Evolutionary conservation across 2,888 invertebrate species (phyloP), one percentile per base, ranked within the genome.

Genomic region (Allacma fusca): DNA sequence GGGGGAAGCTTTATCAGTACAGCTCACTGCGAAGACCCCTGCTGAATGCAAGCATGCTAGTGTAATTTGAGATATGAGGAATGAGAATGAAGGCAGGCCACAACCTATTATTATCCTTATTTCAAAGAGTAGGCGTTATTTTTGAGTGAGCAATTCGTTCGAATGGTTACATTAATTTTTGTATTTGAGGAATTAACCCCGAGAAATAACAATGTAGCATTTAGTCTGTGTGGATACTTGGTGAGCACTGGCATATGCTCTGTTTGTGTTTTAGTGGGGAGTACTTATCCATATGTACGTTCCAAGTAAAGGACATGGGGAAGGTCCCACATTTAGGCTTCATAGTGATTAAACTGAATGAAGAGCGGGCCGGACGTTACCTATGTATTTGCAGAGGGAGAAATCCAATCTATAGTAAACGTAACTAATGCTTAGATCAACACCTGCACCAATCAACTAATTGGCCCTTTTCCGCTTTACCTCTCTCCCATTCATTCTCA

Each of bases 351-450:
- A 5, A 50, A 50, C 50, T 50, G 50, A 50, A 50, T 50, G 50
- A 16, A 50, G 19, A 50, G 50, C 5, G 16, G 50, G 50, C 9
- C 7, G 50, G 5, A 19, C 50, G 19, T 50, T 50, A 50, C 50
- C n/a, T 50, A 50, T 50, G 50, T 50, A 50, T 50, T 50, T 50
- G 50, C 50, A 50, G 50, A 50, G 50, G 19, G 50, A 50, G 50
- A 13, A 50, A 2, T 4, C 50, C 50, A 50, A 50, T 50, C 50
- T 50, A 34, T 9, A 9, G 34, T 34, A 59, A 72, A 62, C 62
- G 40, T 73, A 64, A 62, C 64, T 73, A 73, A 73, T 62, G 73
- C 64, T 62, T 73, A 73, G 73, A 73, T 73, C 73, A 73, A 73
- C 73, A 73, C 73, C 62, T 73, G 64, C 34, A 73, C 73, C 59